Evolutionary conservation across 30 jellyfish, hydroid and myxozoan genomes (phyloP).

Genomic region (Catostylus mosaicus): DNA sequence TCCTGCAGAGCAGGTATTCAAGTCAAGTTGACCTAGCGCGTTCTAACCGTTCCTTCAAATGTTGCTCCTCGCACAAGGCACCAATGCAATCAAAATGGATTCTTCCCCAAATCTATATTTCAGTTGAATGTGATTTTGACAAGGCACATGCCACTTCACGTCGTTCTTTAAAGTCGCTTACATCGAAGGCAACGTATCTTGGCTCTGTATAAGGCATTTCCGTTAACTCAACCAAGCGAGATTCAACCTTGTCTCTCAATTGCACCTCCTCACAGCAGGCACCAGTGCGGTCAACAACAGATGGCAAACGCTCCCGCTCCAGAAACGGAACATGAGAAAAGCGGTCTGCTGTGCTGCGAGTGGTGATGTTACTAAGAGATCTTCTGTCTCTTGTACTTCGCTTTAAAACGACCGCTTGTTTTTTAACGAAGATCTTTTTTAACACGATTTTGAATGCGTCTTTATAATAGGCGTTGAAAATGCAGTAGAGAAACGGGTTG

Average conservation of each 20-base stretch:
- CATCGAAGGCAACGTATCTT: slow-evolving; percentile 34
- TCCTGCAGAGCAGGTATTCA: no score
- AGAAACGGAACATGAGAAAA: slow-evolving; percentile 51
- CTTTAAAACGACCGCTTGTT: background rate
- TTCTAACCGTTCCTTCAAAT: no score
- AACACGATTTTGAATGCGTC: slow-evolving; percentile 88
- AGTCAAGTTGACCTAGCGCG: no score
- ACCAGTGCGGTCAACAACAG: slow-evolving; percentile 15
- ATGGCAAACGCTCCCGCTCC: slow-evolving; percentile 43
- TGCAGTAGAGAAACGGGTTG: slow-evolving; percentile 93
- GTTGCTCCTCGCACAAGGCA: no score
- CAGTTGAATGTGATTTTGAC: slow-evolving; percentile 44
- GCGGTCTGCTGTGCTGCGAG: slow-evolving; percentile 68
- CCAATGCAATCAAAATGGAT: no score
- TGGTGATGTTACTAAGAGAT: slow-evolving; percentile 30
- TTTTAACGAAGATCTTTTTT: slow-evolving; percentile 57
- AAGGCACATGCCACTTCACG: slow-evolving; percentile 31
- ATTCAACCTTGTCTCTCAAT: background rate
- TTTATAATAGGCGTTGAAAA: slow-evolving; percentile 89
- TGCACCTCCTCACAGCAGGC: slow-evolving; percentile 42
- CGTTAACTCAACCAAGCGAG: background rate
- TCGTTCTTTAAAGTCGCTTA: slow-evolving; percentile 29
- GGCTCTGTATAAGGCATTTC: slow-evolving; percentile 25
- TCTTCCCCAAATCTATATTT: background rate
- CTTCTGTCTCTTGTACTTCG: slow-evolving; percentile 7